Evolutionary conservation across 2,113 vertebrate species (phyloP), one percentile per base, ranked within the genome.

Genomic region (Hippopotamus amphibius): DNA sequence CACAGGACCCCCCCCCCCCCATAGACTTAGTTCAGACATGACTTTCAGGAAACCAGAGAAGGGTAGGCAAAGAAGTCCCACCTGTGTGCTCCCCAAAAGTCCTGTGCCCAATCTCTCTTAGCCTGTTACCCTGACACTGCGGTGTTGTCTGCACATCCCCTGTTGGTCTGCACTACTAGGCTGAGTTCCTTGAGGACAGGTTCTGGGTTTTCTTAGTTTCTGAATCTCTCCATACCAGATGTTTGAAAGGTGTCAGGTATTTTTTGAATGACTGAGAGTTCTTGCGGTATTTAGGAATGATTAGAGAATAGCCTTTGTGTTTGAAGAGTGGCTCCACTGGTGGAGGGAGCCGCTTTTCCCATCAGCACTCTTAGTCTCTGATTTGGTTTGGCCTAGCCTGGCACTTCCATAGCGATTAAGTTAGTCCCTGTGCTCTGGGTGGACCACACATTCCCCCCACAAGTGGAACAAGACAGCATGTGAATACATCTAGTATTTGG

Each of bases 171-270:
- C 7, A 66, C 48, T 48, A 50, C 21, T 71, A 33, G 4, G 17
- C 72, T 21, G n/a, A 90, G 68, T 79, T 90, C 22, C 61, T 48
- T 57, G 53, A 82, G 66, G 28, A 41, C 19, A 72, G 37, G 4
- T 90, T 95, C 81, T 96, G 13, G 19, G 72, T 90, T 65, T 93
- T 65, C n/a, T n/a, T 68, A 48, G 46, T 81, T 86, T 90, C 46
- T 76, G 21, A 92, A n/a, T 88, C 7, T 66, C 21, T 92, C 14
- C 57, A 11, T 66, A 85, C 10, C 14, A 53, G 55, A 46, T 66
- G 17, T 90, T 33, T 63, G 74, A 76, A 87, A 90, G 50, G 41
- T 63, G 26, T 66, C 50, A 30, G 65, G 10, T 77, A 21, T 26
- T 74, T 84, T 87, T 87, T 83, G 43, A 93, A 50, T 90, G 88